Percentiles rank a stretch among this genome's conserved stretches.
Evolutionary conservation across 2,888 invertebrate species (phyloP).

Genomic region (Tenthredo amoena): DNA sequence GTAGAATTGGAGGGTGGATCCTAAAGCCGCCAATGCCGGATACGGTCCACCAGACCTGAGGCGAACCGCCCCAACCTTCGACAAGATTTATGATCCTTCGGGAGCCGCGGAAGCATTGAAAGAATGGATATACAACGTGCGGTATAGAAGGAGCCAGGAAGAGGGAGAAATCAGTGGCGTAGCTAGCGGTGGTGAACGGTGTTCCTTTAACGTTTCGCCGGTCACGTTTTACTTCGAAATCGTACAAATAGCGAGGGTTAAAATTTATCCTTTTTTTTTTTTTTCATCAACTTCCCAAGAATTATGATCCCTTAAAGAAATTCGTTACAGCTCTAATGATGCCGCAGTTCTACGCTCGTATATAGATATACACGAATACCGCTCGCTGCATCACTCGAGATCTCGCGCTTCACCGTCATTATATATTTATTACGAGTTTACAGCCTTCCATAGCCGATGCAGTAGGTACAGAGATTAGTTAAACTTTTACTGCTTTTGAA

Average conservation of each 20-base stretch:
- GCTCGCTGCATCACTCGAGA: neutral
- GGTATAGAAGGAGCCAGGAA: neutral
- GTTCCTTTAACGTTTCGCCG: neutral
- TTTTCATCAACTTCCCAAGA: neutral
- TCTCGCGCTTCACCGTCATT: conserved; percentile 1
- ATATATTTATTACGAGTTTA: conserved; percentile 13
- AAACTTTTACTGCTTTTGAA: neutral
- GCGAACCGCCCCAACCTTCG: conserved; percentile 44
- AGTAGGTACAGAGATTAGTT: neutral
- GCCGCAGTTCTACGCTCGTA: neutral
- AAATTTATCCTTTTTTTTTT: neutral
- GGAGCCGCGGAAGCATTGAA: conserved; percentile 49
- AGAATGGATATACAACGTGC: conserved; percentile 38
- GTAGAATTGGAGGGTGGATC: conserved; percentile 52
- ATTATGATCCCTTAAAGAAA: neutral
- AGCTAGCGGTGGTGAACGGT: conserved; percentile 1
- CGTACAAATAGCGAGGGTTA: neutral
- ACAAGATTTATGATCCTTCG: conserved; percentile 48
- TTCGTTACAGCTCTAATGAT: neutral
- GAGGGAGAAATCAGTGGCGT: conserved; percentile 32
- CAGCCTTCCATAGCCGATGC: neutral
- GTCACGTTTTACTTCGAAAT: neutral
- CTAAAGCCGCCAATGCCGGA: conserved; percentile 53
- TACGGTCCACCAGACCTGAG: conserved; percentile 42
- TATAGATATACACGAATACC: neutral